Evolutionary conservation across 2,888 invertebrate species (phyloP), one percentile per base, ranked within the genome.

Genomic region (Hololepta plana): DNA sequence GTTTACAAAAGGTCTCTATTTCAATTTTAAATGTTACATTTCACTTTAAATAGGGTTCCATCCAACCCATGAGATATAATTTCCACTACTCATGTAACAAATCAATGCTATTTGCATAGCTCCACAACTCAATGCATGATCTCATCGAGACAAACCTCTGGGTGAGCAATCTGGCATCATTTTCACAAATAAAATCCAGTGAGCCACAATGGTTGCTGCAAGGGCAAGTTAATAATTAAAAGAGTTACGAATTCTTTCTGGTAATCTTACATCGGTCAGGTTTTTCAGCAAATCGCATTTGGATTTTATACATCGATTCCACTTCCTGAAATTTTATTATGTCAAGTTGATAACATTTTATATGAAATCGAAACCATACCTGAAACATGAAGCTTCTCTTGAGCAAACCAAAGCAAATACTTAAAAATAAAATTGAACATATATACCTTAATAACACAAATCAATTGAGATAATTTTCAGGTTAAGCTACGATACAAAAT

Each of bases 1-100:
- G 82, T 49, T 77, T 85, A 47, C 88, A 85, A 49, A 82, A 93
- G 1, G 84, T 77, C 51, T 91, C 88, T 0, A 93, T 82, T 32
- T 72, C 68, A 5, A 93, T 67, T 60, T 80, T 80, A 46, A 87
- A 93, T 1, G 79, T 69, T 35, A 62, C 60, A 2, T 66, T 38
- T 10, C 53, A 45, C 38, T 67, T 64, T 8, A 24, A 22, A 45
- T 67, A 65, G 2, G 58, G 51, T 16, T 59, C 52, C 32, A 69
- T 59, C 33, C 67, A 44, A 24, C 62, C 51, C 21, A 51, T 46
- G 1, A 73, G 68, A 36, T 65, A 65, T 12, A 46, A 43, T 39
- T 62, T 64, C 20, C 90, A 53, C 35, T 67, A 62, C 4, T 51
- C 39, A 44, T 85, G 81, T 20, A 88, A 58, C 23, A 62, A 60